phyloP scores from a whole-genome alignment of 2,888 invertebrate species.

The Alloplasta piceator region DNA sequence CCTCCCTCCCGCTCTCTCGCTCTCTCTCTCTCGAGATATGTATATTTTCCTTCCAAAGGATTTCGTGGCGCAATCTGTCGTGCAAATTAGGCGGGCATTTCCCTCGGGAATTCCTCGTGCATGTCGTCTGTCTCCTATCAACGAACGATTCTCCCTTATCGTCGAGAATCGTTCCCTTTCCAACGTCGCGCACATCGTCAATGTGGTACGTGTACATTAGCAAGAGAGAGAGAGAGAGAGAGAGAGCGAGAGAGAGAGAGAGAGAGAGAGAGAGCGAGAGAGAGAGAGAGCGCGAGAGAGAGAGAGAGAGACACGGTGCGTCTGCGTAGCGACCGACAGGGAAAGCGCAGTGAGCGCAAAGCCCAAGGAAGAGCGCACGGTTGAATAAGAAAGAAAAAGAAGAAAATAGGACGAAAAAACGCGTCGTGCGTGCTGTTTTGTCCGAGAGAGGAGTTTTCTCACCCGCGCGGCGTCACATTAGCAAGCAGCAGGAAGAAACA shows the following conservation, averaged over 20 bases:
- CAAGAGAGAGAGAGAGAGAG: slow-evolving; percentile 15
- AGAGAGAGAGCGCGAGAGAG: slow-evolving; percentile 16
- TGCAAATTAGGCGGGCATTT: no score
- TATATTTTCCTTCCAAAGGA: neutral
- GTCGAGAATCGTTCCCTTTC: no score
- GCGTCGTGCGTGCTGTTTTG: slow-evolving; percentile 1
- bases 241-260: slow-evolving; percentile 13
- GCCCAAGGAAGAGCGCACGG: slow-evolving; percentile 42
- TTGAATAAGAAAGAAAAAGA: slow-evolving; percentile 9
- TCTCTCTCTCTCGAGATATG: neutral
- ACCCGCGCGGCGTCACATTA: slow-evolving; percentile 56
- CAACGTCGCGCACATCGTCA: no score
- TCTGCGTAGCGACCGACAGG: slow-evolving; percentile 62
- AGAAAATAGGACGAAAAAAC: slow-evolving; percentile 3
- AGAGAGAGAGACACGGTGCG: slow-evolving; percentile 43
- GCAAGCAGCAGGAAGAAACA: neutral
- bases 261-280: slow-evolving; percentile 6
- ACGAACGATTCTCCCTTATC: neutral
- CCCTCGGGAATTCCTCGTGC: no score
- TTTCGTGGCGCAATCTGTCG: no score
- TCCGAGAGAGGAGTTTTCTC: slow-evolving; percentile 48
- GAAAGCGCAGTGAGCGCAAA: slow-evolving; percentile 56
- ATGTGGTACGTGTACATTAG: neutral
- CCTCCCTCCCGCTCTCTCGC: slow-evolving; percentile 9
- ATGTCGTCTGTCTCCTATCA: slow-evolving; percentile 19